Evolutionary conservation across 2,888 invertebrate species (phyloP), one percentile per base, ranked within the genome.

Genomic region (Lycia hirtaria): DNA sequence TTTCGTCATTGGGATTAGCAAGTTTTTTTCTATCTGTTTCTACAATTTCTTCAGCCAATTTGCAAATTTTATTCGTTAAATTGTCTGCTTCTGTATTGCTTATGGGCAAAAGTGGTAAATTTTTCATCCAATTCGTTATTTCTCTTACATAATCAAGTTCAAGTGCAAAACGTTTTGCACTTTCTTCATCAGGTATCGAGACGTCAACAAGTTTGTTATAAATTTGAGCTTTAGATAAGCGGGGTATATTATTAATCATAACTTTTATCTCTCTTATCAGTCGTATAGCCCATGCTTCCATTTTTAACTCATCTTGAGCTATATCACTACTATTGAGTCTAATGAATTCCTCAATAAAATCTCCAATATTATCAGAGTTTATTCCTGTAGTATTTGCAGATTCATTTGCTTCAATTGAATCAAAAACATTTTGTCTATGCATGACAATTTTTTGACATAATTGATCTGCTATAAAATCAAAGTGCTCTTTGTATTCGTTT

Each of bases 111-210:
- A 87, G 54, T 1, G 85, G 82, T 35, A 87, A 67, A 61, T 82
- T 83, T 62, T 80, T 78, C 28, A 87, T 56, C 85, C 85, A 87
- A 20, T 83, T 79, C 19, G 76, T 68, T 60, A 87, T 83, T 68
- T 86, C 83, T 67, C 78, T 77, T 0, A 76, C 75, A 43, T 82
- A 84, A 49, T 67, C 60, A 1, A 86, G 67, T 62, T 85, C 77
- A 20, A 69, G 62, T 9, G 66, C 68, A 60, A 82, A 78, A 49
- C 71, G 58, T 38, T 63, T 67, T 0, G 80, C 62, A 24, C 74
- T 69, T 60, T 79, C 73, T 14, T 76, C 67, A 17, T 58, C 65
- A 28, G 80, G 75, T 24, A 75, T 47, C 3, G 77, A 66, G 10
- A 76, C 65, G 6, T 59, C 43, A 28, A 64, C 60, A 15, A 82